phyloP scores from a whole-genome alignment of 2,888 invertebrate genomes.

The Reticulitermes lucifugus region DNA sequence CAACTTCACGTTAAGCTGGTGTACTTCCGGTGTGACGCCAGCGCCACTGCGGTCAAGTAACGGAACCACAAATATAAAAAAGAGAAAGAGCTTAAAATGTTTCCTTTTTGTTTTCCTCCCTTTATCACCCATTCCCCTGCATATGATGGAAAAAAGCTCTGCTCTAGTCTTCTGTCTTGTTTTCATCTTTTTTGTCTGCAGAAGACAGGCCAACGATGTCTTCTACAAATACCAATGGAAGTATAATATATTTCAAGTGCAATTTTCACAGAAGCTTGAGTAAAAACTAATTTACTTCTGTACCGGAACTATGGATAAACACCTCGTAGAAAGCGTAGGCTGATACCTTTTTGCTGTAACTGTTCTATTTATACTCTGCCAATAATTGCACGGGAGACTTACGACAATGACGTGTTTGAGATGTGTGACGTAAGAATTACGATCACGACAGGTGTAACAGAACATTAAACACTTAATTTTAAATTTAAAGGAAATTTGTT shows the following conservation, averaged over 20 bases:
- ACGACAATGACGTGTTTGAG: too few relatives aligned
- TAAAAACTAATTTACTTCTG: constrained; percentile 28
- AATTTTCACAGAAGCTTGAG: constrained; percentile 34
- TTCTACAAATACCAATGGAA: constrained; percentile 32
- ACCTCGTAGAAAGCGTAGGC: background rate
- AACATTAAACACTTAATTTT: too few relatives aligned
- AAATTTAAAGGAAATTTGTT: too few relatives aligned
- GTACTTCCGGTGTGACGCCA: constrained; percentile 47
- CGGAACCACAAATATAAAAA: constrained; percentile 41
- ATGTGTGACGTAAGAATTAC: too few relatives aligned
- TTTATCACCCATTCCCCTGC: constrained; percentile 27
- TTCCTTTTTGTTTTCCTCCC: constrained; percentile 43
- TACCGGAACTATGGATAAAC: constrained; percentile 9
- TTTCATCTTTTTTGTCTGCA: background rate
- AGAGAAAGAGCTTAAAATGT: constrained; percentile 34
- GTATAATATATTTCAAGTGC: constrained; percentile 47
- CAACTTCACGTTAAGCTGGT: constrained; percentile 47
- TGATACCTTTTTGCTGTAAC: background rate
- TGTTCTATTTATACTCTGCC: background rate
- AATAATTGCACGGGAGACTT: background rate
- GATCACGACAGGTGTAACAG: too few relatives aligned
- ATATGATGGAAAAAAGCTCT: constrained; percentile 30
- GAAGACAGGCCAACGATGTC: background rate
- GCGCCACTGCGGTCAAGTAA: constrained; percentile 50
- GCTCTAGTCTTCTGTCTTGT: background rate